Evolutionary conservation across 2,888 invertebrate species (phyloP), one percentile per base, ranked within the genome.

Genomic region (Selenia dentaria): DNA sequence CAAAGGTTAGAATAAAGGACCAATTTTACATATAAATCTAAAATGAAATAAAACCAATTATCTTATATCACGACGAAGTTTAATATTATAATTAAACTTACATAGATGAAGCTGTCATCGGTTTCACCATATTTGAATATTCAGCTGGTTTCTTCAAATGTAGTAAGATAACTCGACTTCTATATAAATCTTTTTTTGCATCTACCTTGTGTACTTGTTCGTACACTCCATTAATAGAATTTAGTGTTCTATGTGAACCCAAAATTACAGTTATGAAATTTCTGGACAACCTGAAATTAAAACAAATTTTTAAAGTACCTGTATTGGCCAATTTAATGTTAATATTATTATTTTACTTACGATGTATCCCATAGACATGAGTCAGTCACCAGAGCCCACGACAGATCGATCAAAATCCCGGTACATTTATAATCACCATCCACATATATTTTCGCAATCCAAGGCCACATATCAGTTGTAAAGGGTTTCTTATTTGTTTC

Each of bases 361-460:
- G 27, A 46, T 8, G 38, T 59, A 54, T 81, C 79, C 78, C 79
- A 79, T 24, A 86, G 77, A 64, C 95, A 95, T 8, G 80, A 80
- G 40, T 90, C 85, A 51, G 91, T 91, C 2, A 92, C 81, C 44
- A 96, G 67, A 38, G 96, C 87, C 95, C 96, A 96, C 10, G 92
- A 79, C 1, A 84, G 67, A 56, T 94, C 92, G 28, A 96, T 72
- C 41, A 96, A 80, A 22, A 94, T 91, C 3, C 95, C 96, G 29
- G 93, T 91, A 67, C 96, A 96, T 62, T 83, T 92, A 53, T 94
- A 94, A 45, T 83, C 73, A 1, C 96, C 96, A 66, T 96, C 93
- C 0, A 92, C 84, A 73, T 93, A 95, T 37, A 97, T 84, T 61
- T 94, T 94, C 0, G 93, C 95, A 63, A 93, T 82, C 96, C 96